These are phyloP conservation scores for Columba livia DNA, from an alignment of 2,113 vertebrate species.

Conservation along the genomic window DNA sequence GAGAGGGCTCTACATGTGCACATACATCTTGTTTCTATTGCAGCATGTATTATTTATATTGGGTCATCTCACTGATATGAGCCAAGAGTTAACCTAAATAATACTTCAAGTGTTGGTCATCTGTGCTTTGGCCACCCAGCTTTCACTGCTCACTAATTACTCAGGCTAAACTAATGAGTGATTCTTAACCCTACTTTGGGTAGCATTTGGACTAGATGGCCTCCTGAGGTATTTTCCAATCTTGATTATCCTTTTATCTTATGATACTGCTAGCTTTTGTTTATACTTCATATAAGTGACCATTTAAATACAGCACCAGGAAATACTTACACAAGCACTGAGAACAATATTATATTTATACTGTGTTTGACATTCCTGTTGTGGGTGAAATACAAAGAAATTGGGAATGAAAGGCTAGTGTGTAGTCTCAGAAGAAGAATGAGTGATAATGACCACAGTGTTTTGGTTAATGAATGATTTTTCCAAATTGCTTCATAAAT, in stretches of 20 bases:
- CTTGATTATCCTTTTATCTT: not conserved
- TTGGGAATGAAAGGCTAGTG: not conserved
- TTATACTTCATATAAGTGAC: not conserved
- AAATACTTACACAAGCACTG: not conserved
- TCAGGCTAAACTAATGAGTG: not conserved
- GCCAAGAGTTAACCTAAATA: not conserved
- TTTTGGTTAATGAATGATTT: not conserved
- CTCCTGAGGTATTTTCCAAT: not conserved
- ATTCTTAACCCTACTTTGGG: not conserved
- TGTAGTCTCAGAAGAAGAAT: not conserved
- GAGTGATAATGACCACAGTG: not conserved
- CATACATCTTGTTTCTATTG: not conserved
- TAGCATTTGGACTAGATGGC: not conserved
- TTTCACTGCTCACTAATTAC: not conserved
- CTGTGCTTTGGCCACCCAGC: not conserved
- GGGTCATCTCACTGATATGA: not conserved
- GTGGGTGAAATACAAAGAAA: not conserved
- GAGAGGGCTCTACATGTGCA: rapidly evolving
- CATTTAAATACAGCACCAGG: not conserved
- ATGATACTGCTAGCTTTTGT: not conserved
- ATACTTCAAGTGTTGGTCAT: not conserved
- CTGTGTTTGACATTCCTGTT: not conserved
- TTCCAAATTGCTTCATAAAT: not conserved
- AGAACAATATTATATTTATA: not conserved
- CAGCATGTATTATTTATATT: not conserved